Percentiles rank a stretch among this genome's conserved stretches.
Conservation (phyloP, 2,113 vertebrate genomes). For the Nesogale talazaci region DNA sequence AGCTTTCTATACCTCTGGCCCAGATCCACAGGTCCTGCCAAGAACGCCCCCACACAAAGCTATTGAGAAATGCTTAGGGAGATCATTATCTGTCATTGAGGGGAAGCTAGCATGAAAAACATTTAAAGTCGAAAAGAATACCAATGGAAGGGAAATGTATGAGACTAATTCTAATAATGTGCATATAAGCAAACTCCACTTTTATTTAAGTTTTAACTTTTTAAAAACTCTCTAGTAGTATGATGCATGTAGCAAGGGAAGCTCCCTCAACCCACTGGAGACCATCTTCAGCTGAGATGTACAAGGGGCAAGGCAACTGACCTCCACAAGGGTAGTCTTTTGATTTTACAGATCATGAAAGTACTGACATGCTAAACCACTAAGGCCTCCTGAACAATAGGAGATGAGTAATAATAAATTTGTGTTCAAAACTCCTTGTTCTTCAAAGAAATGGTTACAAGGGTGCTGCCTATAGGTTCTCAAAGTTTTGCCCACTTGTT, state of each 20-base stretch:
- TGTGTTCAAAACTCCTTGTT: background rate
- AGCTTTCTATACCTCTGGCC: too few relatives aligned
- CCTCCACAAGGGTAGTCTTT: background rate
- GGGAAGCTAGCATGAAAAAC: background rate
- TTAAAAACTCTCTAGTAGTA: background rate
- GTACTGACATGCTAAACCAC: background rate
- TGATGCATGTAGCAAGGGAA: background rate
- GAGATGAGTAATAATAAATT: background rate
- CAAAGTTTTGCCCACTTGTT: background rate
- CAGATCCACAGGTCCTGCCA: too few relatives aligned
- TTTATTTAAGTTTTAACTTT: background rate
- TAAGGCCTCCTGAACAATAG: background rate
- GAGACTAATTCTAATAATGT: background rate
- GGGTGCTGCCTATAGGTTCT: background rate
- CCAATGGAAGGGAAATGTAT: background rate
- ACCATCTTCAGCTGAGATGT: background rate
- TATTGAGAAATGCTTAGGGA: background rate
- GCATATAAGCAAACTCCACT: background rate
- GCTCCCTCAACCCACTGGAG: background rate
- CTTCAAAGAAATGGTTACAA: too few relatives aligned
- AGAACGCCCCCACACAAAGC: too few relatives aligned
- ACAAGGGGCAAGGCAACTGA: background rate
- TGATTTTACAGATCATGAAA: background rate
- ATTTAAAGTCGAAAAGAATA: constrained; percentile 9
- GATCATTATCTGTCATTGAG: background rate